Evolutionary conservation across 1,140 invertebrate genomes (phyloP).

Genomic region (Radopholus similis): DNA sequence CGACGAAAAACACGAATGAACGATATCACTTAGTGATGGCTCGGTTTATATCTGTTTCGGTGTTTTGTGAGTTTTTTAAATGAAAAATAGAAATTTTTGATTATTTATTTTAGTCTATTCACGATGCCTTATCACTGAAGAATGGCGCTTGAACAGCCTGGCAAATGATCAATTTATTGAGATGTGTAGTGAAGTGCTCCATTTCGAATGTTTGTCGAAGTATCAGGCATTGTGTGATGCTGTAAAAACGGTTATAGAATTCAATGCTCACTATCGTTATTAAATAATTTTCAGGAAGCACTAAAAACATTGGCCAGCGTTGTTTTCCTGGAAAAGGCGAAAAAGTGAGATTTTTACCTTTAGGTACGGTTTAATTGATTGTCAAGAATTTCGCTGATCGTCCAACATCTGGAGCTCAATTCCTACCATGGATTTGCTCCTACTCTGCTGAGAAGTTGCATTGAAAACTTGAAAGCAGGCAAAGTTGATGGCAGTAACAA

Average conservation of each 20-base stretch:
- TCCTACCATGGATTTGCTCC: constrained; percentile 47
- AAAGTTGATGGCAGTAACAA: constrained; percentile 22
- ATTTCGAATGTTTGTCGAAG: constrained; percentile 21
- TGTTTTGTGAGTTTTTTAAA: constrained; percentile 32
- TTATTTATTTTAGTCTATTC: constrained; percentile 49
- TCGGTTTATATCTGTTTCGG: constrained; percentile 45
- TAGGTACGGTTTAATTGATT: constrained; percentile 7
- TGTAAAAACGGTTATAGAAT: constrained; percentile 43
- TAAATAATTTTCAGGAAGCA: no score
- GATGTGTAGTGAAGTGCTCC: constrained; percentile 36
- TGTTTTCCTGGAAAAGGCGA: constrained; percentile 43
- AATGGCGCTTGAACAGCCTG: constrained; percentile 41
- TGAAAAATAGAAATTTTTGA: not conserved
- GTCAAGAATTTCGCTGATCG: constrained; percentile 34
- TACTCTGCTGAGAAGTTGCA: constrained; percentile 32
- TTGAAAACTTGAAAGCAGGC: constrained; percentile 35
- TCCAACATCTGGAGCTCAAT: constrained; percentile 42
- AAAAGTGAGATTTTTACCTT: constrained; percentile 27
- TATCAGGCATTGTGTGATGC: constrained; percentile 23
- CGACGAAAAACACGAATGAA: constrained; percentile 27
- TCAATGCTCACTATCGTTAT: no score
- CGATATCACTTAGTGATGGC: constrained; percentile 36
- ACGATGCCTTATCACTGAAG: constrained; percentile 40
- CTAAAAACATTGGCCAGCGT: constrained; percentile 50
- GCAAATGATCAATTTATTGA: constrained; percentile 42